A percentile compares a stretch with the other conserved stretches of the same genome.
phyloP scores from a whole-genome alignment of 1,140 invertebrate genomes.

The Penaeus japonicus region DNA sequence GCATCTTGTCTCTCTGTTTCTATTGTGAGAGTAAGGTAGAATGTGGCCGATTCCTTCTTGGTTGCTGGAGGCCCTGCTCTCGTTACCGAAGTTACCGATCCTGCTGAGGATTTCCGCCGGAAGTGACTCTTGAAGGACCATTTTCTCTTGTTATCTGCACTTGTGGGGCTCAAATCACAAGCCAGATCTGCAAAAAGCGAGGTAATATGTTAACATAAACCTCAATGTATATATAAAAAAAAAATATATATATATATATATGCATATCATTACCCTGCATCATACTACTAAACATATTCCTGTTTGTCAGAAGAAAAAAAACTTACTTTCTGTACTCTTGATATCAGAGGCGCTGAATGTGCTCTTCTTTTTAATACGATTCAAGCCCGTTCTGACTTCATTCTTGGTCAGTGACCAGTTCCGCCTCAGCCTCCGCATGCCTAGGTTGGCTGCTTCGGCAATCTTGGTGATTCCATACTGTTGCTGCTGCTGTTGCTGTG shows the following conservation, averaged over 20 bases:
- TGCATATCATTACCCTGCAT: not conserved
- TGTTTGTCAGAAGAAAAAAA: slow-evolving; percentile 40
- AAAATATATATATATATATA: too few species aligned
- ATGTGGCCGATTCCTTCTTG: slow-evolving; percentile 58
- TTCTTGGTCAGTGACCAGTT: slow-evolving; percentile 61
- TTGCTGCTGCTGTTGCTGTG: slow-evolving; percentile 29
- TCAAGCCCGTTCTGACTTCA: slow-evolving; percentile 61
- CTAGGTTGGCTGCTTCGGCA: slow-evolving; percentile 54
- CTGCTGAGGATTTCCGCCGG: slow-evolving; percentile 36
- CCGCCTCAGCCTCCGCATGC: slow-evolving; percentile 54
- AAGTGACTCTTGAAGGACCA: slow-evolving; percentile 59
- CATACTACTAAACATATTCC: not conserved
- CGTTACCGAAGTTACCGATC: slow-evolving; percentile 17
- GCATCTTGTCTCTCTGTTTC: slow-evolving; percentile 52
- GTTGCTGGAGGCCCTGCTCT: not conserved
- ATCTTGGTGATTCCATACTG: slow-evolving; percentile 58
- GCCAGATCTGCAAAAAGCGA: slow-evolving; percentile 49
- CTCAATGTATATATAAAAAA: not conserved
- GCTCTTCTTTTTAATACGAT: slow-evolving; percentile 61
- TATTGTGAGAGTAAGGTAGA: slow-evolving; percentile 58
- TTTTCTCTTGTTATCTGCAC: slow-evolving; percentile 58
- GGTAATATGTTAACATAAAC: not conserved
- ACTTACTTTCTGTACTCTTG: slow-evolving; percentile 57
- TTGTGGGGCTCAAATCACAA: slow-evolving; percentile 50
- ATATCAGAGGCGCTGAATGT: slow-evolving; percentile 57